Conservation (phyloP, 2,888 invertebrate genomes). For the Steinernema hermaphroditum region DNA sequence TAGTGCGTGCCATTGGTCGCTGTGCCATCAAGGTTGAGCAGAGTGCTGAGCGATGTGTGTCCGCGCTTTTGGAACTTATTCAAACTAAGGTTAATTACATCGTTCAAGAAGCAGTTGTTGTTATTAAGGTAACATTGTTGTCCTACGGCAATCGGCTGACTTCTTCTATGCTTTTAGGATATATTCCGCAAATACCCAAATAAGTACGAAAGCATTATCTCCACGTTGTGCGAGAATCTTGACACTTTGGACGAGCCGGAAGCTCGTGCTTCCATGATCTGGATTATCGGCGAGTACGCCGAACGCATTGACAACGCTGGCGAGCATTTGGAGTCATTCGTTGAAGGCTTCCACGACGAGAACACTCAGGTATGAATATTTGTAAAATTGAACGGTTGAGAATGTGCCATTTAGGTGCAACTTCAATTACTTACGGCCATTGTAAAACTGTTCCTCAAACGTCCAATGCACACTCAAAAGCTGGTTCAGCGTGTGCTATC, state of each 20-base stretch:
- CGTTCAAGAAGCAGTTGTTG: conserved; percentile 98
- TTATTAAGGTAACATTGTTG: conserved; percentile 79
- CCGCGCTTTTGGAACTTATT: conserved; percentile 92
- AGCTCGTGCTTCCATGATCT: conserved; percentile 71
- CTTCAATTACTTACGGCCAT: conserved; percentile 94
- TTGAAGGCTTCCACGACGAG: conserved; percentile 95
- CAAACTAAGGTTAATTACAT: conserved; percentile 99
- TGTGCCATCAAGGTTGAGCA: conserved; percentile 90
- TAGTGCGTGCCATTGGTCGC: conserved; percentile 94
- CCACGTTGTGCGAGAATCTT: conserved; percentile 95
- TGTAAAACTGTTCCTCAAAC: conserved; percentile 94
- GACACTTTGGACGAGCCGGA: conserved; percentile 98
- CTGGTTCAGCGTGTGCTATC: conserved; percentile 84
- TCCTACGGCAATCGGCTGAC: no score
- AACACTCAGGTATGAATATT: conserved; percentile 80
- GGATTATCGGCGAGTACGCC: conserved; percentile 79
- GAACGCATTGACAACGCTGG: conserved; percentile 99
- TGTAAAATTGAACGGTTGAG: neutral
- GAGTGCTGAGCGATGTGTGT: conserved; percentile 96
- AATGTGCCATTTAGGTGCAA: conserved; percentile 72
- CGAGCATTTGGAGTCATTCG: conserved; percentile 92
- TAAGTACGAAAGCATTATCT: conserved; percentile 98
- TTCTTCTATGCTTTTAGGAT: conserved; percentile 65
- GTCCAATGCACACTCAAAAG: conserved; percentile 97
- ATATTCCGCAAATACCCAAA: conserved; percentile 85